Conservation (phyloP, 2,797 vertebrate genomes). For the Gallirallus australis region DNA sequence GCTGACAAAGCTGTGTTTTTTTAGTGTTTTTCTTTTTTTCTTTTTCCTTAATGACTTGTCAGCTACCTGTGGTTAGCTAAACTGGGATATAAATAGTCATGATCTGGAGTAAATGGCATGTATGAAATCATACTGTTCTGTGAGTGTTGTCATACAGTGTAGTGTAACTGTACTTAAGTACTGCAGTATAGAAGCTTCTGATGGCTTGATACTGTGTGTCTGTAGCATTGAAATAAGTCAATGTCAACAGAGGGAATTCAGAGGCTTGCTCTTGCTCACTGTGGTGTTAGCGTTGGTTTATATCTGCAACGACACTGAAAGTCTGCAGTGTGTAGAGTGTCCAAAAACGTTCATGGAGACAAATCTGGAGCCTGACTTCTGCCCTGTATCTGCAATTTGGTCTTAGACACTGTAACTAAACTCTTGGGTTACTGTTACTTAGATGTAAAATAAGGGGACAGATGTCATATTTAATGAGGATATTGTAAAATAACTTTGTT, state of each 20-base stretch:
- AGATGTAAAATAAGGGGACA: not conserved
- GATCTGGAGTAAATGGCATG: not conserved
- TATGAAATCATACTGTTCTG: not conserved
- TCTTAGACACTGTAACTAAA: not conserved
- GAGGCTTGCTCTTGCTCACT: not conserved
- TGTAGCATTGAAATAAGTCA: not conserved
- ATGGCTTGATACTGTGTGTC: not conserved
- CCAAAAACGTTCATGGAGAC: not conserved
- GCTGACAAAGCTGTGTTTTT: not conserved
- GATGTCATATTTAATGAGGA: not conserved
- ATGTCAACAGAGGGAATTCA: not conserved
- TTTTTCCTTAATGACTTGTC: not conserved
- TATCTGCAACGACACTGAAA: not conserved
- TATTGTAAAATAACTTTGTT: not conserved
- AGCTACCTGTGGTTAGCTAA: not conserved
- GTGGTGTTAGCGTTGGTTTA: not conserved
- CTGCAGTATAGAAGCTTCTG: not conserved
- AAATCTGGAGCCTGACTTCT: not conserved
- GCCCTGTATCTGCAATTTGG: not conserved
- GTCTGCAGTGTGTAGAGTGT: not conserved
- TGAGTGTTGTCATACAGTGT: not conserved
- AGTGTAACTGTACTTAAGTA: not conserved
- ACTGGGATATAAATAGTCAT: not conserved
- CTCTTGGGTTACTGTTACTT: not conserved
- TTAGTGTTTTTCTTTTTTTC: not conserved